Evolutionary conservation across 2,113 vertebrate genomes (phyloP), one percentile per base, ranked within the genome.

Genomic region (Oenanthe melanoleuca): DNA sequence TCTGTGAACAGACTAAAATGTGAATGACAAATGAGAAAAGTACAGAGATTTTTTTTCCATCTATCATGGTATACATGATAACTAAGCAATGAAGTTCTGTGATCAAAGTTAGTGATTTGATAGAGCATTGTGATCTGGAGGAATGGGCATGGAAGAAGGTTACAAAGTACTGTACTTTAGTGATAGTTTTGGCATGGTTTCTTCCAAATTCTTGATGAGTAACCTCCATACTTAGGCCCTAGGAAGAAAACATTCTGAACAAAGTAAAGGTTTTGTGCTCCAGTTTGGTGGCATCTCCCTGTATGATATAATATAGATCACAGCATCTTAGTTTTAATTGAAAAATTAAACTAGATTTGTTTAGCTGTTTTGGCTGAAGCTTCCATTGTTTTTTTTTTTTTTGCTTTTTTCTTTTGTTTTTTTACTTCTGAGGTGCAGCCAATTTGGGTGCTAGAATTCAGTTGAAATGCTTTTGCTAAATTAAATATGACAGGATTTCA

Each of bases 401-500:
- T 29, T 26, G 34, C 16, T 59, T 34, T 16, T 25, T 20, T 59
- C 34, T 59, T 34, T 16, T 16, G 10, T 25, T 57, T n/a, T 59
- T 24, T 17, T 25, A 40, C 13, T 79, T 21, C 8, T 75, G 50
- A 49, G 15, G 11, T 2, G 1, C 29, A 83, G 52, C 47, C 44
- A 47, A 26, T 33, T 80, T 70, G 22, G 3, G 22, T 86, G 8
- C 31, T 67, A 74, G n/a, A 80, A 90, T 52, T 67, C 61, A 57
- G 55, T 74, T 94, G 60, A 60, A 90, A 57, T 7, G 8, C 24
- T 86, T 83, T 64, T 45, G 20, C 49, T 78, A 60, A 94, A 90
- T 88, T 67, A 70, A 80, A 31, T 56, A 42, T 53, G 69, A 95
- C 79, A 86, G 52, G 31, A 81, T 88, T 95, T 84, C 56, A 80